Conservation (phyloP, 1,140 invertebrate genomes). For the Cyphomyrmex costatus region DNA sequence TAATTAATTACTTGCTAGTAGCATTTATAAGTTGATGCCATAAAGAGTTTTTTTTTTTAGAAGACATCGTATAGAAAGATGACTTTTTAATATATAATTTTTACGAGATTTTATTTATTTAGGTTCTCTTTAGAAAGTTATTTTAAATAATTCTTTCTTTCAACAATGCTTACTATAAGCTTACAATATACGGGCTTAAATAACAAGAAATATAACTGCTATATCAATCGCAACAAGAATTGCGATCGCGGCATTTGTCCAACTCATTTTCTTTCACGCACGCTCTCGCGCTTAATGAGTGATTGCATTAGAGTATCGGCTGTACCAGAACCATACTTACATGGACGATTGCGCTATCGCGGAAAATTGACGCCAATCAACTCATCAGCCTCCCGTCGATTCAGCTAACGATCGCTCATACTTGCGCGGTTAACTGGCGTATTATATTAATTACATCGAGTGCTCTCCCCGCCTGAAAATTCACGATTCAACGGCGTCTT, state of each 20-base stretch:
- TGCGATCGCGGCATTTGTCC: constrained; percentile 22
- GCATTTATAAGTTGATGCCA: too few relatives aligned
- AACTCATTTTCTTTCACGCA: constrained; percentile 28
- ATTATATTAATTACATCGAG: constrained; percentile 59
- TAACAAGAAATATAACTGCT: background rate
- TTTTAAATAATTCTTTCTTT: too few relatives aligned
- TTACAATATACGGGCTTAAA: too few relatives aligned
- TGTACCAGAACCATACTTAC: constrained; percentile 28
- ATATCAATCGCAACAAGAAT: background rate
- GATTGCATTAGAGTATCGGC: constrained; percentile 48
- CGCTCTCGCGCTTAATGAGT: constrained; percentile 43
- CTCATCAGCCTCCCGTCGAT: constrained; percentile 49
- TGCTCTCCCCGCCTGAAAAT: constrained; percentile 9
- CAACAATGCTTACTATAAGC: too few relatives aligned
- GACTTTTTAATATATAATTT: too few relatives aligned
- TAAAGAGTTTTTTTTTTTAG: too few relatives aligned
- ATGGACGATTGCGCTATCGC: constrained; percentile 51
- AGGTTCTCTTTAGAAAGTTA: too few relatives aligned
- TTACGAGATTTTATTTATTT: too few relatives aligned
- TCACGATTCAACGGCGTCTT: constrained; percentile 43
- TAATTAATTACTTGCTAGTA: too few relatives aligned
- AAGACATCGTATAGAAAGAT: too few relatives aligned
- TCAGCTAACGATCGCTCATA: constrained; percentile 48
- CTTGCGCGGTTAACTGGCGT: constrained; percentile 15
- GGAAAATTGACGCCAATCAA: constrained; percentile 63